A percentile compares a stretch with the other conserved stretches of the same genome.
These are phyloP conservation scores for Rachycentron canadum DNA, from an alignment of 2,797 vertebrate genomes.

Conservation along the genomic window DNA sequence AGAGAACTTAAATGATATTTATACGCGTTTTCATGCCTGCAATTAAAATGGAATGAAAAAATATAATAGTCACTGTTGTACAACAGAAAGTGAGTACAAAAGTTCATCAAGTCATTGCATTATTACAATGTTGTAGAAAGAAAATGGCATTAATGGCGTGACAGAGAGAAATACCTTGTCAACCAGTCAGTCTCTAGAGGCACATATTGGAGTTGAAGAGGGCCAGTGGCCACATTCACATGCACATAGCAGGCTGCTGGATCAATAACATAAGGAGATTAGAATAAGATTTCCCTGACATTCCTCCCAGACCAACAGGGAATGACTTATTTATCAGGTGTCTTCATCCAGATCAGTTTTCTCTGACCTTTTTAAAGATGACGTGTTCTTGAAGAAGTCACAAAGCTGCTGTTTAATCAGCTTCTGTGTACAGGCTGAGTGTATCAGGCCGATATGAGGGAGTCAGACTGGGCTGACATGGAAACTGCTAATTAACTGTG, in stretches of 20 bases:
- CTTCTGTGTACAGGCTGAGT: background rate
- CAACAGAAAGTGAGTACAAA: constrained; percentile 46
- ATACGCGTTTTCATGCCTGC: background rate
- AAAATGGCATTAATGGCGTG: constrained; percentile 52
- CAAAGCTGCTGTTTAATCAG: background rate
- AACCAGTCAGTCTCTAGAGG: constrained; percentile 70
- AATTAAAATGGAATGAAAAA: constrained; percentile 35
- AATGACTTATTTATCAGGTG: background rate
- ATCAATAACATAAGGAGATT: background rate
- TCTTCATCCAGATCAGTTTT: constrained; percentile 14
- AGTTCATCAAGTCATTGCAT: constrained; percentile 26
- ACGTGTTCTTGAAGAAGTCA: background rate
- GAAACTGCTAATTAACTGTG: constrained; percentile 1
- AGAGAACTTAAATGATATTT: background rate
- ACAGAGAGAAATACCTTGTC: constrained; percentile 53
- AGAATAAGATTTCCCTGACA: background rate
- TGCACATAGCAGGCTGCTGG: constrained; percentile 28
- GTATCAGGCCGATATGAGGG: background rate
- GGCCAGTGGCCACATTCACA: constrained; percentile 32
- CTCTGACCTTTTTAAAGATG: constrained; percentile 12
- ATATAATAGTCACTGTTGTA: constrained; percentile 2
- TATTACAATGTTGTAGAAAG: constrained; percentile 45
- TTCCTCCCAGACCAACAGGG: background rate
- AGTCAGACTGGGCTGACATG: background rate
- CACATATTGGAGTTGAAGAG: constrained; percentile 61